These are phyloP conservation scores for Mus spicilegus DNA, from an alignment of 2,113 vertebrate genomes.

Conservation along the genomic window DNA sequence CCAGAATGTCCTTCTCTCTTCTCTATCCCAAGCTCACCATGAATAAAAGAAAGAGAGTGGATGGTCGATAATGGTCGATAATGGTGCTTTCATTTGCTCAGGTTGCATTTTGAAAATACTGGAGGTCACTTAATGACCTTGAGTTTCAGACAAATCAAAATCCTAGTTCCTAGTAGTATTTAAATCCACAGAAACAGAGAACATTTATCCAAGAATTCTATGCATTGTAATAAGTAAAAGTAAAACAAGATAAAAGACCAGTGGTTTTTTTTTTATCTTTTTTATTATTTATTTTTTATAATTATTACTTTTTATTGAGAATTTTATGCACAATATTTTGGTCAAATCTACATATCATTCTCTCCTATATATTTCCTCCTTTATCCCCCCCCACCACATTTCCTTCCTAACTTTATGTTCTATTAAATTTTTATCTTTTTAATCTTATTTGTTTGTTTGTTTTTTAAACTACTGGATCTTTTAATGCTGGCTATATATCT, in stretches of 20 bases:
- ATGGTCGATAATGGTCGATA: background rate
- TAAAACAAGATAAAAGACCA: background rate
- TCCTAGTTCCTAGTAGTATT: background rate
- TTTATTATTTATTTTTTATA: background rate
- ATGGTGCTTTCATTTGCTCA: background rate
- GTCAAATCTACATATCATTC: background rate
- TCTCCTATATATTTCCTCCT: too few species aligned
- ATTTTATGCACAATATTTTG: background rate
- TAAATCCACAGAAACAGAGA: constrained; percentile 25
- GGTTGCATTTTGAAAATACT: background rate
- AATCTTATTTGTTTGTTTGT: background rate
- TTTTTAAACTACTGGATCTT: background rate
- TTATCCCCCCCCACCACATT: background rate
- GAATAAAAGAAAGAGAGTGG: background rate
- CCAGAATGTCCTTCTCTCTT: background rate
- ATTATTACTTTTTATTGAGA: background rate
- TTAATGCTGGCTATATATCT: background rate
- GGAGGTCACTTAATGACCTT: background rate
- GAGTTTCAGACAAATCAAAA: background rate
- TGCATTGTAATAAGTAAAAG: background rate
- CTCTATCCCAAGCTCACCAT: background rate
- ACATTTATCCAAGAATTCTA: background rate
- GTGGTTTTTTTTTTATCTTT: background rate
- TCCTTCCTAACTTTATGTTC: background rate
- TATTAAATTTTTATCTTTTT: background rate